Evolutionary conservation across 2,888 invertebrate genomes (phyloP), one percentile per base, ranked within the genome.

Genomic region (Hemicrepidius hirtus): DNA sequence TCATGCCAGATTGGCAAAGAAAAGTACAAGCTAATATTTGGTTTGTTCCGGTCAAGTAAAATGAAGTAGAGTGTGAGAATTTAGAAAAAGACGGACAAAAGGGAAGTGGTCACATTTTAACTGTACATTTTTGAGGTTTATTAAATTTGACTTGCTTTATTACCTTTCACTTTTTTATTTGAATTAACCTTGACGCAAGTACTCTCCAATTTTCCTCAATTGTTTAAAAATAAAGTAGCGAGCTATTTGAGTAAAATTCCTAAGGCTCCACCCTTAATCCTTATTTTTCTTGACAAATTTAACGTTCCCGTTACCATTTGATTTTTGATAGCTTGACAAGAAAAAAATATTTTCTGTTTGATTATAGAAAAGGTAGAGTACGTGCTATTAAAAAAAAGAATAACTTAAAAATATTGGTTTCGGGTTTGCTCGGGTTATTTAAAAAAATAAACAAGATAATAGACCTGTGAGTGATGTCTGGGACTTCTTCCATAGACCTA

Each of bases 11-110:
- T 68, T 37, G 68, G 46, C 55, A 57, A 66, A 37, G 57, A 13
- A 49, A 68, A 60, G 60, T 60, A 49, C 37, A 50, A 62, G 35
- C 53, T 50, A 68, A 62, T 49, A 49, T 40, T 50, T 68, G 40
- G 53, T 53, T 68, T 50, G 68, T 62, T 68, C 49, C 68, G 62
- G 68, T 68, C 62, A 68, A 63, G 62, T 63, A 50, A 55, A 28
- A 68, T 53, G 62, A 68, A 68, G 60, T 68, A 68, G 68, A 68
- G 44, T 68, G 68, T 68, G 68, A 59, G 68, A 68, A 68, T 44
- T 59, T 35, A 13, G 20, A 41, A 66, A 66, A 66, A 55, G 55
- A 35, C 32, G 57, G 53, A 21, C 49, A 46, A 37, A n/a, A 13
- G 24, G 20, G 50, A 65, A 53, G 10, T 35, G 13, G n/a, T 3